phyloP scores from a whole-genome alignment of 2,113 vertebrate genomes.

The Oxyura jamaicensis region DNA sequence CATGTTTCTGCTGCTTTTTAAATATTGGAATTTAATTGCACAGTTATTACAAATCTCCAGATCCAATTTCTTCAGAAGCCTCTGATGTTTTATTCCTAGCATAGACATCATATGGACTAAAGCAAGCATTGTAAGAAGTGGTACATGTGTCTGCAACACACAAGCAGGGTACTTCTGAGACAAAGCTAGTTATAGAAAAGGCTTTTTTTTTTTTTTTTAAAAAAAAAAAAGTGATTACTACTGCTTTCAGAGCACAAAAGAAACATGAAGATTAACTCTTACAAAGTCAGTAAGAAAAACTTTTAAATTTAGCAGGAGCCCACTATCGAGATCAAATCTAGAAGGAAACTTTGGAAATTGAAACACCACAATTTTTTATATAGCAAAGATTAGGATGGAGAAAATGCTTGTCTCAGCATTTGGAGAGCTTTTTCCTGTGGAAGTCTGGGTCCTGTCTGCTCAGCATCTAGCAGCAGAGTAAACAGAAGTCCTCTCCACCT shows the following conservation, averaged over 20 bases:
- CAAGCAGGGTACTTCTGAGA: background rate
- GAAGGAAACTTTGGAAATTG: background rate
- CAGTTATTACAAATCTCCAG: background rate
- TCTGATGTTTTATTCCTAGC: background rate
- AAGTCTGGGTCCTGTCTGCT: background rate
- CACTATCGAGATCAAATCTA: background rate
- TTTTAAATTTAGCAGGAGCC: background rate
- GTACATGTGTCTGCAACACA: background rate
- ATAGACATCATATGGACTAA: background rate
- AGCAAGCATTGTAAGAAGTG: background rate
- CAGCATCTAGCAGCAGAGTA: background rate
- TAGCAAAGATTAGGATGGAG: background rate
- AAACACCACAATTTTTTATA: background rate
- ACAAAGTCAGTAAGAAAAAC: background rate
- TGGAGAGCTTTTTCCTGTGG: background rate
- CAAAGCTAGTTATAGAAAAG: background rate
- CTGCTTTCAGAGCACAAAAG: background rate
- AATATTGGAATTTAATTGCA: background rate
- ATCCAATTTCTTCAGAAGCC: background rate
- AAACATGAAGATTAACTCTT: background rate
- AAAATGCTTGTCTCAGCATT: background rate
- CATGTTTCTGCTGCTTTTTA: background rate
- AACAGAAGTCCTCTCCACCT: background rate
- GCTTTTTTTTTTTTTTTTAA: background rate
- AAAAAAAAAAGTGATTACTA: background rate